Evolutionary conservation across 2,113 vertebrate genomes (phyloP).

Genomic region (Lycocorax pyrrhopterus): DNA sequence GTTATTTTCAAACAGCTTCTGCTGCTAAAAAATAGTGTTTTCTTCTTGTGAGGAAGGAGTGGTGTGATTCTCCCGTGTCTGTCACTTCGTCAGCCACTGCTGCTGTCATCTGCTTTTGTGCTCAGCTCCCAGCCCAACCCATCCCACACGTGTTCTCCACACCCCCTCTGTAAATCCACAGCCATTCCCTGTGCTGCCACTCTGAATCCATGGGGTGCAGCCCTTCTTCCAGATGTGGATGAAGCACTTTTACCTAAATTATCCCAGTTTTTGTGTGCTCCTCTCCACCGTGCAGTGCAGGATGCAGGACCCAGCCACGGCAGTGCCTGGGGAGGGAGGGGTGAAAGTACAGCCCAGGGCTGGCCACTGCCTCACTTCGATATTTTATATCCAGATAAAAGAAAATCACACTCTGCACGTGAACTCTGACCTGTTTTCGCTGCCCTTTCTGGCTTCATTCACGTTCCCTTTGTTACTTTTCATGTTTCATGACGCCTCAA

Average conservation of each 20-base stretch:
- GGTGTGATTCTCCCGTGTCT: background rate
- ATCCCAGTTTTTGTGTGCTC: accelerated
- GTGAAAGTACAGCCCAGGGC: background rate
- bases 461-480: background rate
- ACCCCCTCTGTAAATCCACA: accelerated
- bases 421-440: background rate
- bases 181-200: background rate
- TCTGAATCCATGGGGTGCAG: background rate
- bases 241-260: background rate
- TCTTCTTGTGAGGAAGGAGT: background rate
- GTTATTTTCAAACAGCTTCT: background rate
- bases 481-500: background rate
- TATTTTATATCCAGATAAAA: background rate
- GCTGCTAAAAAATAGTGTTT: background rate
- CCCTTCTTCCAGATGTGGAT: background rate
- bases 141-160: background rate
- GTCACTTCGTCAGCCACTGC: background rate
- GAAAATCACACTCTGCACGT: background rate
- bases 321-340: background rate
- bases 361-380: background rate
- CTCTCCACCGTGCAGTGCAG: accelerated
- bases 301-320: accelerated
- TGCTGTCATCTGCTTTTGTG: background rate
- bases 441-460: background rate
- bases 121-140: background rate